Evolutionary conservation across 2,113 vertebrate genomes (phyloP).

Genomic region (Lepisosteus osseus): DNA sequence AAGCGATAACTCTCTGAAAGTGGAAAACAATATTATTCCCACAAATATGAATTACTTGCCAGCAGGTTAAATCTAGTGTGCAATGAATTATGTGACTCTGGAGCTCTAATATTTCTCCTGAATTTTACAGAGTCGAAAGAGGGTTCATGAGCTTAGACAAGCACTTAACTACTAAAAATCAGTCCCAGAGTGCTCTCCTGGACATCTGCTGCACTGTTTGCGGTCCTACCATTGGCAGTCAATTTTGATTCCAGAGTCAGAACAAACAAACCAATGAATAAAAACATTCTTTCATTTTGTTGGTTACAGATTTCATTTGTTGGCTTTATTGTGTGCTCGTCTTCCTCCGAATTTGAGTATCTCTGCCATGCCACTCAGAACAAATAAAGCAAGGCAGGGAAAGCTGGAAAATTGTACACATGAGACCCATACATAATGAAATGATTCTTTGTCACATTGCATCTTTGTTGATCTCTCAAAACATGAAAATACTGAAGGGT

Average conservation of each 20-base stretch:
- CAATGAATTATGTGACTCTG: slow-evolving; percentile 78
- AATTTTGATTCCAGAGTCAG: slow-evolving; percentile 40
- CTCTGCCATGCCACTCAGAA: slow-evolving; percentile 41
- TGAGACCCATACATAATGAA: slow-evolving; percentile 21
- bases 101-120: slow-evolving; percentile 77
- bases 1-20: slow-evolving; percentile 80
- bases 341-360: slow-evolving; percentile 16
- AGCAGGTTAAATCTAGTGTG: slow-evolving; percentile 82
- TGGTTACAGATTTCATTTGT: slow-evolving; percentile 42
- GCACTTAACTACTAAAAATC: slow-evolving; percentile 78
- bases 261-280: slow-evolving; percentile 36
- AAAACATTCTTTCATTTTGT: slow-evolving; percentile 43
- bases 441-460: slow-evolving; percentile 37
- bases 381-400: slow-evolving; percentile 29
- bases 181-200: slow-evolving; percentile 62
- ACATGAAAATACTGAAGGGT: slow-evolving; percentile 14
- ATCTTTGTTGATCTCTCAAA: slow-evolving; percentile 43
- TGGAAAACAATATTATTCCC: slow-evolving; percentile 88
- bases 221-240: slow-evolving; percentile 51
- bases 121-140: slow-evolving; percentile 78
- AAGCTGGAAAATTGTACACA: not conserved
- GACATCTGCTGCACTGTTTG: slow-evolving; percentile 69
- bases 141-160: slow-evolving; percentile 72
- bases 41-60: slow-evolving; percentile 85
- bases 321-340: slow-evolving; percentile 34